A percentile compares a stretch with the other conserved stretches of the same genome.
Evolutionary conservation across 2,113 vertebrate genomes (phyloP).

Genomic region (Columbina picui): DNA sequence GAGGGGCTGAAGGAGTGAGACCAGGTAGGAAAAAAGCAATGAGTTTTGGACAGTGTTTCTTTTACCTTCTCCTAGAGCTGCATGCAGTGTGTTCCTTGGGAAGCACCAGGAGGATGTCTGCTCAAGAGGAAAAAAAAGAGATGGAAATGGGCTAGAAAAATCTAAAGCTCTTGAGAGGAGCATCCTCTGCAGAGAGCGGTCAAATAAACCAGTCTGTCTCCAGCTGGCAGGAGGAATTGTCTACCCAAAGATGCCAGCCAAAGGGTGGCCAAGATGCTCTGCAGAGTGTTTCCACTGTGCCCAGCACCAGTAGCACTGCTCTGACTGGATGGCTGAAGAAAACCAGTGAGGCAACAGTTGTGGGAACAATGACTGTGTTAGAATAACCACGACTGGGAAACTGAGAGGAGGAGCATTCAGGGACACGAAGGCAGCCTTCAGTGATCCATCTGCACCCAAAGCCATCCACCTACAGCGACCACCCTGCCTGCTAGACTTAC

Average conservation of each 20-base stretch:
- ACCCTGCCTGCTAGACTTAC: not conserved
- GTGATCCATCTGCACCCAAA: too few relatives aligned
- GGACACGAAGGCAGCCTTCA: not conserved
- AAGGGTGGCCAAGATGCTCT: not conserved
- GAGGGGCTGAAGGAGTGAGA: not conserved
- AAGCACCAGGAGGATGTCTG: not conserved
- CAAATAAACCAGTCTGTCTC: not conserved
- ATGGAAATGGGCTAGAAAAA: not conserved
- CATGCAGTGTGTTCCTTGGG: not conserved
- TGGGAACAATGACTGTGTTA: not conserved
- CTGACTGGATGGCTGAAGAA: not conserved
- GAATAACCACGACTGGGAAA: not conserved
- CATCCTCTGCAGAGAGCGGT: not conserved
- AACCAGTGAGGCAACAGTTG: not conserved
- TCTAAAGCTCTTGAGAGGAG: not conserved
- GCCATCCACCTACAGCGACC: not conserved
- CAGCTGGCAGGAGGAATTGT: not conserved
- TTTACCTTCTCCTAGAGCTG: not conserved
- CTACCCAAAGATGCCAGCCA: not conserved
- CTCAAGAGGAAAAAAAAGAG: not conserved
- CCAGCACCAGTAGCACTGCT: not conserved
- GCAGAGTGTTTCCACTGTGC: not conserved
- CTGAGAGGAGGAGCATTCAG: rapidly evolving
- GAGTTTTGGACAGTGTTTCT: not conserved
- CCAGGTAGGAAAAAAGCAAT: not conserved